Evolutionary conservation across 2,888 invertebrate species (phyloP), one percentile per base, ranked within the genome.

Genomic region (Dioctria linearis): DNA sequence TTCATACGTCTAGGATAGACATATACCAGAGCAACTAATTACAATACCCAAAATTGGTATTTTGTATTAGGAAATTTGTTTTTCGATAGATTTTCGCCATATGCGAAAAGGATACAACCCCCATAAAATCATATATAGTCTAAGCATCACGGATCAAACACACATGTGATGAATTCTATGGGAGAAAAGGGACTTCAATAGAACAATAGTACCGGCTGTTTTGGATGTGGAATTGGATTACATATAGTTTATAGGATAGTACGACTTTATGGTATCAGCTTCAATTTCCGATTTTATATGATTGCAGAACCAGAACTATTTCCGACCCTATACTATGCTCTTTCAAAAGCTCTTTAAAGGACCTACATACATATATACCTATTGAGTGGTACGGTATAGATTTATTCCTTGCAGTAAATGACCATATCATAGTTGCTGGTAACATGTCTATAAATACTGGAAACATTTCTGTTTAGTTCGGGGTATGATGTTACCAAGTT

Each of bases 201-300:
- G 54, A 54, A n/a, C 8, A 8, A n/a, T n/a, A 9, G 42, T 43
- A 5, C 73, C 9, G 59, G 42, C 39, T 13, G 57, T 8, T 73
- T 57, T 40, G 25, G 73, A 13, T 59, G 73, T 40, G n/a, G 73
- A 57, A 73, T 59, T 73, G 57, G 73, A 73, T 73, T 73, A 73
- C 57, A 25, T 25, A 25, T 25, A 42, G 73, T 43, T 57, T 73
- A 57, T 73, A 73, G 25, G 25, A 59, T 40, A 73, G 73, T 13
- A 57, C 59, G 59, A 57, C 57, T 73, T 73, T 73, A 73, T 73
- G 25, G 59, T 40, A 73, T 73, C 57, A 25, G 25, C 25, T 25
- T 25, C 25, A 25, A 25, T 25, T 25, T 25, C 25, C 25, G 25
- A 25, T 25, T 25, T 25, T 25, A 25, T 25, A 25, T 25, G 25